Base-by-base conservation (phyloP, 2,797 vertebrate species). In the Zenarchopterus dispar region DNA sequence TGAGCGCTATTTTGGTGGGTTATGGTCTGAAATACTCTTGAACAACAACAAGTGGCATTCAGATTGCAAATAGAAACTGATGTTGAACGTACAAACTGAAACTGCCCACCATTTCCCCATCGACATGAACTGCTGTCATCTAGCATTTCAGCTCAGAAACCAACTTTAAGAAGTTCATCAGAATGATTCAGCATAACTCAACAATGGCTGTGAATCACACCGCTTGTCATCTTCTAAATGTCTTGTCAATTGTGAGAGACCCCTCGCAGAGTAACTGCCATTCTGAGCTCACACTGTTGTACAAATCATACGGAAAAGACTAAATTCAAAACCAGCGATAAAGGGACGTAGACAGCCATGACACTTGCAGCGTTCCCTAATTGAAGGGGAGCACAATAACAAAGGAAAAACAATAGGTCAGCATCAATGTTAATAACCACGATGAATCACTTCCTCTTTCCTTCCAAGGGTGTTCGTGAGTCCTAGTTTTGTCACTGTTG, bases 401-500 rank as follows among this genome's bases (percentile, higher is more conserved):
- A 67, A 22, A 57, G 61, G 55, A 73, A 67, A 71, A 58, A 66
- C 56, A 70, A 71, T 6, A 59, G 49, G 70, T 18, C 16, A 47
- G 23, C 45, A 67, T 79, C 68, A 74, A 74, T 70, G 67, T 66
- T 67, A 71, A 64, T 43, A 24, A 76, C 73, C 63, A 79, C 68
- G 68, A 55, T 19, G 62, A 62, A 82, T 73, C 76, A 78, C 71
- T 88, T 88, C 85, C 63, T 43, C 63, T 85, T 90, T 81, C 58
- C 23, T 46, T 82, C 46, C 47, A 75, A 77, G 50, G 54, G 74
- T 84, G 89, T 90, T 86, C 82, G 84, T 80, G 89, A 87, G 66
- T 88, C 78, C 70, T 41, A 43, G 28, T 77, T 75, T 77, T 77
- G 78, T 70, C 64, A 72, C 58, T 4, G 5, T 39, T 90, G 82